phyloP scores from a whole-genome alignment of 2,113 vertebrate species.

The Actenoides hombroni region DNA sequence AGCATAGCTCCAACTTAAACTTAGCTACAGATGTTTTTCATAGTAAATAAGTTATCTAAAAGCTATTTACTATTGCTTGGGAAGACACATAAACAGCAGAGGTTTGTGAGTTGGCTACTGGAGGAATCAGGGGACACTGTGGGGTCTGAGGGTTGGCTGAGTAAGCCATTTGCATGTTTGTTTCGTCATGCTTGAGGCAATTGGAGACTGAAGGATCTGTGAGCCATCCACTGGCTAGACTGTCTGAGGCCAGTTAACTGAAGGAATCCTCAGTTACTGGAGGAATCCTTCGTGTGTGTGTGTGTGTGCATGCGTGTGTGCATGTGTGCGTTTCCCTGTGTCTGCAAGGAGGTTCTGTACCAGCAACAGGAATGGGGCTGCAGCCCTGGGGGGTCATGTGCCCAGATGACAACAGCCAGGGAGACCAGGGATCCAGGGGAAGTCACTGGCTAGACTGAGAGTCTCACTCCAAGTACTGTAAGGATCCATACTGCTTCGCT shows the following conservation, averaged over 20 bases:
- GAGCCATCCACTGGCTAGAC: not conserved
- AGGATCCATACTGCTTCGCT: not conserved
- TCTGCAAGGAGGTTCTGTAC: not conserved
- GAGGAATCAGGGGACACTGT: not conserved
- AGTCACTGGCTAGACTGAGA: not conserved
- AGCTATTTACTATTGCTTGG: not conserved
- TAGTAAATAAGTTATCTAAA: not conserved
- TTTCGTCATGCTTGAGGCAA: not conserved
- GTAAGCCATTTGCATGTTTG: not conserved
- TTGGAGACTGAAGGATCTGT: not conserved
- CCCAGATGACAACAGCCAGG: not conserved
- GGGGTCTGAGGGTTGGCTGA: not conserved
- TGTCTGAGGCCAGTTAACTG: not conserved
- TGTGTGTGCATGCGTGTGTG: too few species aligned
- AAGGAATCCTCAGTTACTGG: too few species aligned
- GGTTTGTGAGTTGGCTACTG: not conserved
- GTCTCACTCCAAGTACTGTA: not conserved
- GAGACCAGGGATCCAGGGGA: not conserved
- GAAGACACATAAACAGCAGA: not conserved
- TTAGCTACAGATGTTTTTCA: not conserved
- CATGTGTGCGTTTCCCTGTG: not conserved
- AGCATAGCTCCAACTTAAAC: not conserved
- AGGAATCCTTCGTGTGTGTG: too few species aligned
- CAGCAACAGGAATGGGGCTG: not conserved
- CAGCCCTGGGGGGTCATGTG: fast-evolving